Evolutionary conservation across 2,888 invertebrate genomes (phyloP).

Genomic region (Brachypalpus laphriformis): DNA sequence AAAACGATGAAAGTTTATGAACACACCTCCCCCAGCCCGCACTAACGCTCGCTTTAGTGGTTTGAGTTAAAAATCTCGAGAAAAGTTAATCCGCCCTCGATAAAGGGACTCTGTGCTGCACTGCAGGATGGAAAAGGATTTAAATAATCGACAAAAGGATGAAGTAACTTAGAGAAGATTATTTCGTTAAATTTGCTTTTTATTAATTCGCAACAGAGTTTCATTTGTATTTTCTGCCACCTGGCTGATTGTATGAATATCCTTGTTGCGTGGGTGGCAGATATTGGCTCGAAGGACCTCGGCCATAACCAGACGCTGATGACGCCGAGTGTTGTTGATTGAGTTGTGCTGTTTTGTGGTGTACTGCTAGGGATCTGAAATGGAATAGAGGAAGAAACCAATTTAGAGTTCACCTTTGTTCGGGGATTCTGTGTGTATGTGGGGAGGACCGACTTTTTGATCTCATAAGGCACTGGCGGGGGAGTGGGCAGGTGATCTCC

Average conservation of each 20-base stretch:
- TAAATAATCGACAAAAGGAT: constrained; percentile 43
- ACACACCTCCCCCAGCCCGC: not conserved
- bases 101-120: not conserved
- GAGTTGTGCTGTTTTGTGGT: constrained; percentile 64
- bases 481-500: constrained; percentile 91
- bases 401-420: constrained; percentile 66
- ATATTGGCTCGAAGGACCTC: constrained; percentile 55
- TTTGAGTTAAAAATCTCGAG: constrained; percentile 46
- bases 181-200: constrained; percentile 69
- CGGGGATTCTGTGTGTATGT: not conserved
- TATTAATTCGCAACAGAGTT: constrained; percentile 67
- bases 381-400: constrained; percentile 18
- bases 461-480: constrained; percentile 87
- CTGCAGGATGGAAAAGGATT: constrained; percentile 27
- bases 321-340: constrained; percentile 64
- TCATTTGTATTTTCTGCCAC: constrained; percentile 67
- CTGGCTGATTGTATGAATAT: constrained; percentile 63
- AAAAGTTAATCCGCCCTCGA: constrained; percentile 39
- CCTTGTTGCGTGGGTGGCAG: constrained; percentile 40
- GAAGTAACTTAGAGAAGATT: constrained; percentile 45
- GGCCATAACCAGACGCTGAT: constrained; percentile 40
- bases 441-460: constrained; percentile 69
- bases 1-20: constrained; percentile 53
- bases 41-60: not conserved
- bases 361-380: constrained; percentile 55